Conservation (phyloP, 2,888 invertebrate genomes). For the Nomada ruficornis region DNA sequence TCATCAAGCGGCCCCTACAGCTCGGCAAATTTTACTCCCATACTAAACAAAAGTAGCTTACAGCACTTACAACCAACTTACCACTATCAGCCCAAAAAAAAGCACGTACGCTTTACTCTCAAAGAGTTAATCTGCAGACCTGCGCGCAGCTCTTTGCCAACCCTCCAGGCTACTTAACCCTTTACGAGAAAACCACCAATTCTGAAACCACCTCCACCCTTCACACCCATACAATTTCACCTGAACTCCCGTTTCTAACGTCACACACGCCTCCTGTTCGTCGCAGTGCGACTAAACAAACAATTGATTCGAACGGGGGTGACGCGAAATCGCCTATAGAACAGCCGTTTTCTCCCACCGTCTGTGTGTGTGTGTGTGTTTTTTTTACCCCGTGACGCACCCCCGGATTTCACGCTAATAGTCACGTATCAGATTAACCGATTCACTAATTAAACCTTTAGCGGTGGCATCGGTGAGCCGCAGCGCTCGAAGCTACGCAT, state of each 20-base stretch:
- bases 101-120: neutral
- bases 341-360: neutral
- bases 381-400: conserved; percentile 25
- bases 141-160: neutral
- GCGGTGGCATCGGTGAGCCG: conserved; percentile 73
- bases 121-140: neutral
- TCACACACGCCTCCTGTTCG: neutral
- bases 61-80: neutral
- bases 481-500: conserved; percentile 71
- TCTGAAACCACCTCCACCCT: neutral
- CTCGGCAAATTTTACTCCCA: too few species aligned
- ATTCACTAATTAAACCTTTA: conserved; percentile 74
- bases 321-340: neutral
- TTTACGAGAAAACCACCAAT: neutral
- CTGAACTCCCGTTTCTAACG: neutral
- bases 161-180: neutral
- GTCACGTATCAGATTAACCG: conserved; percentile 73
- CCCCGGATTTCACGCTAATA: conserved; percentile 70
- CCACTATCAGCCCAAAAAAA: neutral
- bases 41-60: too few species aligned
- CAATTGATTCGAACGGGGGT: neutral
- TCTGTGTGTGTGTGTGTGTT: conserved; percentile 2
- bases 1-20: too few species aligned
- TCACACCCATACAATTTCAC: conserved; percentile 6
- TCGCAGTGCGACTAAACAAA: conserved; percentile 6